phyloP scores from a whole-genome alignment of 1,140 invertebrate species.

The Akabosia matsudoensis region DNA sequence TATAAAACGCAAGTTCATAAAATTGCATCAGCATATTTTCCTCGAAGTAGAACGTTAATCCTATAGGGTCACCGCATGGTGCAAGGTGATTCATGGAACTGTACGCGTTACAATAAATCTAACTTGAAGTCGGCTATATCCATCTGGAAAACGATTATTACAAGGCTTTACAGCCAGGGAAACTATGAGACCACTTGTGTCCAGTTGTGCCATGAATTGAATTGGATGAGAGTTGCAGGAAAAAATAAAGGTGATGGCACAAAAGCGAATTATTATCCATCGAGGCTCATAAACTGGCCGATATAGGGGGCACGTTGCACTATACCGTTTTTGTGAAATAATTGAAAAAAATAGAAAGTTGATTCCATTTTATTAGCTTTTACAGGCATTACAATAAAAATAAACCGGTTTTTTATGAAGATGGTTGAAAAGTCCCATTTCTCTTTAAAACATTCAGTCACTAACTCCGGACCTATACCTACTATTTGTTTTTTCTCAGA shows the following conservation, averaged over 20 bases:
- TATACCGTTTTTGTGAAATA: neutral
- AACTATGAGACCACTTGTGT: neutral
- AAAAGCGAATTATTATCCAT: too few relatives aligned
- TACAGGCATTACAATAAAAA: neutral
- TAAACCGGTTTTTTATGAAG: neutral
- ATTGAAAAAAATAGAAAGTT: slow-evolving; percentile 10
- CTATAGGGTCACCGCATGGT: neutral
- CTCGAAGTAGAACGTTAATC: too few relatives aligned
- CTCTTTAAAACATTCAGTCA: too few relatives aligned
- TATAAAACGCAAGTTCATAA: neutral
- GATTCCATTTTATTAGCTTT: slow-evolving; percentile 6
- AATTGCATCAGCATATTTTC: neutral
- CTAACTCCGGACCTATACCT: too few relatives aligned
- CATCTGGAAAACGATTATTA: slow-evolving; percentile 5
- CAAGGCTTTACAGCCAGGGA: neutral
- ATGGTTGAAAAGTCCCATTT: too few relatives aligned
- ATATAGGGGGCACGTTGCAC: neutral
- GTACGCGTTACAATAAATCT: slow-evolving; percentile 14
- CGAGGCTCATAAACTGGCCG: too few relatives aligned
- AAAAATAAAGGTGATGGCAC: neutral
- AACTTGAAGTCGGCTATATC: neutral
- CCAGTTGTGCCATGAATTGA: too few relatives aligned
- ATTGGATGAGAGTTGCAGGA: too few relatives aligned
- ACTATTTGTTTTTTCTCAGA: too few relatives aligned
- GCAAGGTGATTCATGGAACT: slow-evolving; percentile 4